Evolutionary conservation across 2,113 vertebrate genomes (phyloP).

Genomic region (Larimichthys crocea): DNA sequence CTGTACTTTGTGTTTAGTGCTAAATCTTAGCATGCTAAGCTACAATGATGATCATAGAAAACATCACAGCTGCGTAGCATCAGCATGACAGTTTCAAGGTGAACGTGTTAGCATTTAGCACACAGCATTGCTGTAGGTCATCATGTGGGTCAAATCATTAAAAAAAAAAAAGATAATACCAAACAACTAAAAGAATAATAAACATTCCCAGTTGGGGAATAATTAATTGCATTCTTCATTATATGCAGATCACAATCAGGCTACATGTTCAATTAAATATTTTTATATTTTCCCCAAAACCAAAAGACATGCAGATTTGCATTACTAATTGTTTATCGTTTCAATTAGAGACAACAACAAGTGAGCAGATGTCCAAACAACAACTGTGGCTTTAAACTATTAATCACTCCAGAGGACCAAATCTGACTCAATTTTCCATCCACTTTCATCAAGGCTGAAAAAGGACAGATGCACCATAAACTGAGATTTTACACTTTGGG

Average conservation of each 20-base stretch:
- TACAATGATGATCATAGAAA: neutral
- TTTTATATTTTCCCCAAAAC: conserved; percentile 27
- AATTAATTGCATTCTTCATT: neutral
- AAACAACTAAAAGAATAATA: neutral
- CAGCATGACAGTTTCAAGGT: neutral
- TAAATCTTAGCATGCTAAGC: neutral
- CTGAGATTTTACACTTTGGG: conserved; percentile 44
- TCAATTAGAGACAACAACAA: conserved; percentile 73
- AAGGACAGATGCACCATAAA: conserved; percentile 65
- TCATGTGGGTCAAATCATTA: neutral
- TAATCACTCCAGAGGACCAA: conserved; percentile 61
- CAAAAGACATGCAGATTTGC: conserved; percentile 42
- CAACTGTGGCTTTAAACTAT: conserved; percentile 62
- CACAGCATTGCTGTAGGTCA: no score
- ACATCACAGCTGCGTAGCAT: neutral
- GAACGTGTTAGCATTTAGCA: neutral
- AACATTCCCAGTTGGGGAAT: neutral
- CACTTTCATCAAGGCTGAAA: conserved; percentile 54
- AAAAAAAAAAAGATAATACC: neutral
- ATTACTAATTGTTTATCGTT: conserved; percentile 71
- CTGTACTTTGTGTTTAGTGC: neutral
- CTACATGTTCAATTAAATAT: conserved; percentile 1
- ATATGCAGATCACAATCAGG: conserved; percentile 6
- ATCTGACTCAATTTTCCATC: conserved; percentile 57
- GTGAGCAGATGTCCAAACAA: conserved; percentile 70